Conservation (phyloP, 2,113 vertebrate species). For the Gopherus evgoodei region DNA sequence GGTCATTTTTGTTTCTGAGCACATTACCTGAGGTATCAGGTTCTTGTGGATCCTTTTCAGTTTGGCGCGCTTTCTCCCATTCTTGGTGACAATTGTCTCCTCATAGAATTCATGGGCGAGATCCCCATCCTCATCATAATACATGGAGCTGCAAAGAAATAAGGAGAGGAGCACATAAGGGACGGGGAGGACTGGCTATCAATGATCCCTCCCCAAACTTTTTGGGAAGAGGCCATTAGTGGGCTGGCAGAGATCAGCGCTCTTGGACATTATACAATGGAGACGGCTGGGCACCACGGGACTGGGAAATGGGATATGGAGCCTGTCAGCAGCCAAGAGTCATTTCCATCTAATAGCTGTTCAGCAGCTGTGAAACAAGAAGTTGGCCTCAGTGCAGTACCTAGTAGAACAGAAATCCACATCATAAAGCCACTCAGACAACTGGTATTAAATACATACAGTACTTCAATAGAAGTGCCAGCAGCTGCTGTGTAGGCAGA, state of each 20-base stretch:
- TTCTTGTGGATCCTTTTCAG: constrained; percentile 97
- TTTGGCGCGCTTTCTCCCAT: constrained; percentile 95
- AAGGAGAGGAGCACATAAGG: not conserved
- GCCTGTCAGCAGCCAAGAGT: not conserved
- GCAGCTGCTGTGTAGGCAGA: not conserved
- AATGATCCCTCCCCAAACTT: no score
- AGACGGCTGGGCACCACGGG: not conserved
- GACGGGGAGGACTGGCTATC: not conserved
- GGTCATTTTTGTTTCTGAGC: not conserved
- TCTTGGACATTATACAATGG: fast-evolving
- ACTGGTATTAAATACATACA: not conserved
- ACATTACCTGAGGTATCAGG: constrained; percentile 94
- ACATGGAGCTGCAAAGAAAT: constrained; percentile 88
- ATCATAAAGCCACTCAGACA: not conserved
- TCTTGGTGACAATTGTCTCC: constrained; percentile 96
- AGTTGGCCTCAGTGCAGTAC: not conserved
- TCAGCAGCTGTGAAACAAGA: not conserved
- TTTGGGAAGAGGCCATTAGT: not conserved
- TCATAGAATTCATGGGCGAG: constrained; percentile 98
- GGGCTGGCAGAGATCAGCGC: not conserved
- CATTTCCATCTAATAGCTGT: not conserved
- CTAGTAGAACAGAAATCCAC: not conserved
- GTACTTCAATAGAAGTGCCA: not conserved
- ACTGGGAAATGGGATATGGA: not conserved
- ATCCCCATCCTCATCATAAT: constrained; percentile 97